A percentile compares a stretch with the other conserved stretches of the same genome.
Conservation (phyloP, 2,797 vertebrate species). For the Fringilla coelebs region DNA sequence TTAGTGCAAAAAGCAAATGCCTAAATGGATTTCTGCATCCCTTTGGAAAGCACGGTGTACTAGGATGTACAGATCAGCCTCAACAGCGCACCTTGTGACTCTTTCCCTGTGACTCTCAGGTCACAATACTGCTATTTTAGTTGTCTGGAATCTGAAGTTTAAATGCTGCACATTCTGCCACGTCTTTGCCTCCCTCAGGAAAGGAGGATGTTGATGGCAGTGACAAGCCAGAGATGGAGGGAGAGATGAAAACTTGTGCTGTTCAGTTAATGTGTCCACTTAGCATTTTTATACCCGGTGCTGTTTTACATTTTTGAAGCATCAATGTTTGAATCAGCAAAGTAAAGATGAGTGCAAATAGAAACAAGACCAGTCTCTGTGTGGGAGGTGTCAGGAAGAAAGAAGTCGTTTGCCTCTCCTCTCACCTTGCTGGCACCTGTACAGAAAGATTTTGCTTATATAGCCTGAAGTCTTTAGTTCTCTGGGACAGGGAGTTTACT, state of each 20-base stretch:
- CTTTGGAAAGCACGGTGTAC: neutral
- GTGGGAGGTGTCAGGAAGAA: neutral
- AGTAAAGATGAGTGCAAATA: neutral
- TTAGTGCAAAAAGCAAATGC: neutral
- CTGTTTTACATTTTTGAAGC: neutral
- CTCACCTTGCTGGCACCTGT: slow-evolving; percentile 19
- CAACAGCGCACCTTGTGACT: neutral
- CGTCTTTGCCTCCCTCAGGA: neutral
- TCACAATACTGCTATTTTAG: neutral
- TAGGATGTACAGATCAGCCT: neutral
- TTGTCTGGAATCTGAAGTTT: neutral
- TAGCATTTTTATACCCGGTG: neutral
- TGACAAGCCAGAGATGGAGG: neutral
- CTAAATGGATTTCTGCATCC: neutral
- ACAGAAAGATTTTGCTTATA: neutral
- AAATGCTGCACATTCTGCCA: neutral
- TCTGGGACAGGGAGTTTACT: neutral
- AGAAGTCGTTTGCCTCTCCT: neutral
- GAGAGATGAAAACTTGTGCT: neutral
- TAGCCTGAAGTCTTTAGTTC: neutral
- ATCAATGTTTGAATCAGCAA: slow-evolving; percentile 21
- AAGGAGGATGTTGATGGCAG: neutral
- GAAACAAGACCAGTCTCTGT: neutral
- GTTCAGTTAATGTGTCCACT: neutral
- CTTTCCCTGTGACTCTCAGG: neutral